These are phyloP conservation scores for Polypedilum vanderplanki DNA, from an alignment of 1,140 invertebrate species.

Conservation along the genomic window DNA sequence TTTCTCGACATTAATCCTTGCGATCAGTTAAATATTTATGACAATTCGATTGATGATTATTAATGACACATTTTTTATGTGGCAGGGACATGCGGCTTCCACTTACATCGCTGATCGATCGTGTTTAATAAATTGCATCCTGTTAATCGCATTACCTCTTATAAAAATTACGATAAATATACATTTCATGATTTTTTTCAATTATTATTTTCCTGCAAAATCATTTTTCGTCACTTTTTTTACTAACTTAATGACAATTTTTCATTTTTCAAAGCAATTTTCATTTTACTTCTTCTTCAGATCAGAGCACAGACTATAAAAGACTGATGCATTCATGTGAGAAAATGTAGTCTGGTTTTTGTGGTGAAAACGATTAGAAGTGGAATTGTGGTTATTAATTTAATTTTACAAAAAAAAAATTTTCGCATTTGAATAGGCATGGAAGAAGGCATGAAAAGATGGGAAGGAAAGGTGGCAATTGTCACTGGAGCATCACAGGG, in stretches of 20 bases:
- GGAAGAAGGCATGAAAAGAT: slow-evolving; percentile 45
- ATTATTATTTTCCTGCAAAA: neutral
- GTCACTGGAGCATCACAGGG: slow-evolving; percentile 51
- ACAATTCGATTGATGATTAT: slow-evolving; percentile 6
- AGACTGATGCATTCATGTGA: neutral
- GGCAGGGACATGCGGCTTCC: neutral
- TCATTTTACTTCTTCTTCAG: too few species aligned
- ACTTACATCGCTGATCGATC: neutral
- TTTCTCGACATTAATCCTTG: neutral
- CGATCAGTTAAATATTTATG: neutral
- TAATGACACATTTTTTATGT: neutral
- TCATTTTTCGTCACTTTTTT: neutral
- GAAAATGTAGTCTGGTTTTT: neutral
- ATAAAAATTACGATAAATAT: neutral
- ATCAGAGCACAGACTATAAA: neutral
- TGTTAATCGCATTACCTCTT: neutral
- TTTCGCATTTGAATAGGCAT: neutral
- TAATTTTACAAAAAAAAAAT: neutral
- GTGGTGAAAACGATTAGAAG: neutral
- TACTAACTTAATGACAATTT: too few species aligned
- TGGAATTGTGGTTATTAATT: neutral
- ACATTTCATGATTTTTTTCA: neutral
- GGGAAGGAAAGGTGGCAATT: slow-evolving; percentile 47
- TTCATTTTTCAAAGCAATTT: too few species aligned
- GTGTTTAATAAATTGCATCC: neutral